Conservation (phyloP, 2,888 invertebrate genomes). For the Philopedon plagiatum region DNA sequence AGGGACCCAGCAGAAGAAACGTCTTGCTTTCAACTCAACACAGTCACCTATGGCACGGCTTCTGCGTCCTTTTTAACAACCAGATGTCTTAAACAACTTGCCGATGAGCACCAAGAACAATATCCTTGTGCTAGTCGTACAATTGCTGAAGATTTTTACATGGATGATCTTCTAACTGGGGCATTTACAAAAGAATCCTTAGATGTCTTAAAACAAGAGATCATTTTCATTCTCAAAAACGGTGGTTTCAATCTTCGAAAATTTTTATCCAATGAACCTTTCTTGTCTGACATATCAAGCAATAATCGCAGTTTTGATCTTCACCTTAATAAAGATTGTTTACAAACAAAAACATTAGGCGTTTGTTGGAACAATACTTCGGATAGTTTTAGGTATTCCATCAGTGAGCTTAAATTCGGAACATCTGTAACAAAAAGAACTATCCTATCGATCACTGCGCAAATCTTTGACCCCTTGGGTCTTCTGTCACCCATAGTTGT, state of each 20-base stretch:
- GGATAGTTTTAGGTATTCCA: background rate
- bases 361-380: background rate
- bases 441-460: no score
- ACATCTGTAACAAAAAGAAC: background rate
- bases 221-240: background rate
- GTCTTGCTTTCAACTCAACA: background rate
- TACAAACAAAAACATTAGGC: no score
- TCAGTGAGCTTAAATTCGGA: background rate
- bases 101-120: background rate
- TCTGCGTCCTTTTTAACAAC: background rate
- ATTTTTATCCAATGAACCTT: background rate
- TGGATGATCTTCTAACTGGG: no score
- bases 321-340: no score
- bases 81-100: background rate
- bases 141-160: background rate
- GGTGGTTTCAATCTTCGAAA: background rate
- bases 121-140: background rate
- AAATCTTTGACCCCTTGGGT: no score
- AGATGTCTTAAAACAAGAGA: background rate
- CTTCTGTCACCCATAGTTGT: no score
- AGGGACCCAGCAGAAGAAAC: background rate
- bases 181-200: background rate
- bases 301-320: no score
- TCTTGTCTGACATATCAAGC: background rate
- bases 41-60: no score